Conservation (phyloP, 2,888 invertebrate genomes). For the Dryococelus australis region DNA sequence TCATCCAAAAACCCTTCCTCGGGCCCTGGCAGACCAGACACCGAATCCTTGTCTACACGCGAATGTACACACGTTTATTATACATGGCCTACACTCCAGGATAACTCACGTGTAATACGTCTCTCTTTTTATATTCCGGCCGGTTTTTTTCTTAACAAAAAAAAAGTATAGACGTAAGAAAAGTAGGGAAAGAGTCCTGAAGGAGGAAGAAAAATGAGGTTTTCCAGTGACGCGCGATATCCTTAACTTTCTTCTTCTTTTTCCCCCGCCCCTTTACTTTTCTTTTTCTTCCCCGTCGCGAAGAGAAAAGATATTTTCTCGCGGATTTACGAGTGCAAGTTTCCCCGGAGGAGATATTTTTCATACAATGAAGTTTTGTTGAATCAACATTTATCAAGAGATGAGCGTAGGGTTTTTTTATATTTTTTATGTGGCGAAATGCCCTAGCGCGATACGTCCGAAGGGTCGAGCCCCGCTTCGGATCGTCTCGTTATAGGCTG, state of each 20-base stretch:
- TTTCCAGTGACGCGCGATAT: conserved; percentile 22
- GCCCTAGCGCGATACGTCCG: neutral
- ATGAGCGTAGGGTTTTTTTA: neutral
- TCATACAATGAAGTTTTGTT: conserved; percentile 25
- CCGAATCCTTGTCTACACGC: neutral
- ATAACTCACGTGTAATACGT: neutral
- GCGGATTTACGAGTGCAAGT: conserved; percentile 25
- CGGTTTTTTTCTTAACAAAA: conserved; percentile 13
- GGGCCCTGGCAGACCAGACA: neutral
- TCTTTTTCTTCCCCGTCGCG: neutral
- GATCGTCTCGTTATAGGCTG: neutral
- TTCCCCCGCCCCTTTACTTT: neutral
- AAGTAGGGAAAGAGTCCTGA: conserved; percentile 22
- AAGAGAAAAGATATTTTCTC: conserved; percentile 28
- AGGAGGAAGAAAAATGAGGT: conserved; percentile 11
- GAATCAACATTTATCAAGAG: conserved; percentile 26
- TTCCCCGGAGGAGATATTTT: conserved; percentile 13
- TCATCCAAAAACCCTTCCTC: too few relatives aligned
- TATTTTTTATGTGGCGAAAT: neutral
- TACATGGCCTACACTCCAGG: neutral
- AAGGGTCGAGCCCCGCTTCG: neutral
- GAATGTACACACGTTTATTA: neutral
- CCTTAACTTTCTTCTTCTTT: conserved; percentile 19
- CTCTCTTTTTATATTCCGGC: conserved; percentile 23
- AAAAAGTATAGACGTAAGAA: conserved; percentile 9